phyloP scores from a whole-genome alignment of 2,888 invertebrate species.

The Xanthorhoe spadicearia region DNA sequence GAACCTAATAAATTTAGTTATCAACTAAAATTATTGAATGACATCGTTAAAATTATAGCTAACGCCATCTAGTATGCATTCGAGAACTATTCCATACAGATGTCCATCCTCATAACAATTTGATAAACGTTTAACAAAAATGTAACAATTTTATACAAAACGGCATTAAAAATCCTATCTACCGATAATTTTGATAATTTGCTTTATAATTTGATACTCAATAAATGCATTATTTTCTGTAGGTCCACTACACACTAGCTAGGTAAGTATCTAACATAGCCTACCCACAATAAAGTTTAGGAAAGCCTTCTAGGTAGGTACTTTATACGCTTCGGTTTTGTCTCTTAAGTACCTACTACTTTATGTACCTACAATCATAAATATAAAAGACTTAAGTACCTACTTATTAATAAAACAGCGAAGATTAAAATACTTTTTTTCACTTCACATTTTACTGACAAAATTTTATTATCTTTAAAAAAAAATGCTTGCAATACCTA shows the following conservation, averaged over 20 bases:
- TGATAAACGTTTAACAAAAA: conserved; percentile 45
- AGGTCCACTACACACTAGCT: no score
- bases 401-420: no score
- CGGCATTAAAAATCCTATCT: conserved; percentile 67
- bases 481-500: no score
- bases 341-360: no score
- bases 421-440: not conserved
- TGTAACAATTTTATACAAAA: conserved; percentile 62
- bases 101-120: conserved; percentile 1
- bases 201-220: not conserved
- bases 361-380: no score
- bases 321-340: no score
- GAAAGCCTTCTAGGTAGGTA: no score
- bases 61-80: not conserved
- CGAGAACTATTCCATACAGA: not conserved
- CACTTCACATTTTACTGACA: no score
- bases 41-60: not conserved
- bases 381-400: no score
- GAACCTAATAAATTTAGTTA: conserved; percentile 22
- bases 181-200: conserved; percentile 37
- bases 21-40: conserved; percentile 7
- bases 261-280: no score
- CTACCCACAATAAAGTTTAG: no score
- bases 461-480: no score
- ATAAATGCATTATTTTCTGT: conserved; percentile 24